Percentiles rank a stretch among this genome's conserved stretches.
Evolutionary conservation across 2,113 vertebrate species (phyloP).

Genomic region (Anoplopoma fimbria): DNA sequence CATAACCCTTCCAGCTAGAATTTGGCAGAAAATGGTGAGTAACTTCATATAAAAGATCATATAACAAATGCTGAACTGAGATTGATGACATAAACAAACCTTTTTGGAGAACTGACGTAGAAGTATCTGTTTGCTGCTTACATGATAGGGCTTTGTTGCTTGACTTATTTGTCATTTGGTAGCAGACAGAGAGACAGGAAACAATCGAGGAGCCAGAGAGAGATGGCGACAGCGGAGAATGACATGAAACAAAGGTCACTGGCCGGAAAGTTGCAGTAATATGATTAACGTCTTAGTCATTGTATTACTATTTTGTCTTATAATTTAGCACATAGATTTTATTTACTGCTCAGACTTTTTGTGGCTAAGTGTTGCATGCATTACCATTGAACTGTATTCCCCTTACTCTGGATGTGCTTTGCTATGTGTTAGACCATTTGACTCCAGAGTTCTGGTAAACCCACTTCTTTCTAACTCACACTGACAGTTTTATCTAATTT

Average conservation of each 20-base stretch:
- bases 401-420: neutral
- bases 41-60: slow-evolving; percentile 18
- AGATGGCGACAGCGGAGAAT: neutral
- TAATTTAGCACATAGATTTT: neutral
- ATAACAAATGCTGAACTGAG: slow-evolving; percentile 32
- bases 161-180: neutral
- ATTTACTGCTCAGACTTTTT: neutral
- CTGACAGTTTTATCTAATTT: neutral
- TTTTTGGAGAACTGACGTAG: neutral
- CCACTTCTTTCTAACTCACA: neutral
- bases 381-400: neutral
- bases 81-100: slow-evolving; percentile 18
- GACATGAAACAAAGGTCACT: neutral
- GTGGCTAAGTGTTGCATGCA: neutral
- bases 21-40: slow-evolving; percentile 4
- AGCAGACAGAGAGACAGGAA: neutral
- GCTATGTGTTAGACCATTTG: no score
- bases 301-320: neutral
- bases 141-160: neutral
- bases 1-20: slow-evolving; percentile 11
- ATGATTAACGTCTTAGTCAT: neutral
- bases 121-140: neutral
- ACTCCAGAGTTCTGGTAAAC: neutral
- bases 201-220: neutral
- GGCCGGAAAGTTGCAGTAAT: neutral